A percentile compares a stretch with the other conserved stretches of the same genome.
Evolutionary conservation across 2,113 vertebrate species (phyloP).

Genomic region (Cyphomyrus discorhynchus): DNA sequence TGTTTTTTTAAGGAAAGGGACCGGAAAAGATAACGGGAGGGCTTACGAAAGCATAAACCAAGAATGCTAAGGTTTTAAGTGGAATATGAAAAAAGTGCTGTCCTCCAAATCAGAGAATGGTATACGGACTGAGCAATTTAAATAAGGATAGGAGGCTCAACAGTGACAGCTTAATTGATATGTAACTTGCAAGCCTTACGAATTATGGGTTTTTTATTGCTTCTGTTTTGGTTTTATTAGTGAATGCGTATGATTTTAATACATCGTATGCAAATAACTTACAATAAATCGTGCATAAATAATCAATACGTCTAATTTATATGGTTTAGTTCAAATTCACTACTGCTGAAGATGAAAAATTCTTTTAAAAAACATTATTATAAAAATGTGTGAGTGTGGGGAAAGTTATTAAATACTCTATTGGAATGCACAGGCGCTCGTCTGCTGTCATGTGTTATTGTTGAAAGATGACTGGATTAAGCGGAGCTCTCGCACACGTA

Average conservation of each 20-base stretch:
- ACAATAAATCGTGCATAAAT: background rate
- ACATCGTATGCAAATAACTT: background rate
- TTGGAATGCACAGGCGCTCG: background rate
- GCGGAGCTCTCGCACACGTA: background rate
- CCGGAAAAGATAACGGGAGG: background rate
- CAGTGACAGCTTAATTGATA: background rate
- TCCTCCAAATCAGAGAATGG: background rate
- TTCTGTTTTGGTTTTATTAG: background rate
- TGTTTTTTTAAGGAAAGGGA: background rate
- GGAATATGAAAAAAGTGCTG: background rate
- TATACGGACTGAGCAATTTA: background rate
- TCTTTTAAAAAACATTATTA: background rate
- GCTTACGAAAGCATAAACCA: background rate
- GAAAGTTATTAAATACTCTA: slow-evolving; percentile 2
- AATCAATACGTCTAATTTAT: background rate
- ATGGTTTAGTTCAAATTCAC: background rate
- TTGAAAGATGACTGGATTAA: background rate
- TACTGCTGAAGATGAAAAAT: background rate
- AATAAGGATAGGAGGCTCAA: background rate
- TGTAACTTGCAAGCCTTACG: background rate
- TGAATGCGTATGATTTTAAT: background rate
- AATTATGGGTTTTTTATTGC: background rate
- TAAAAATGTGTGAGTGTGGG: background rate
- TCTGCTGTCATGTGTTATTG: background rate
- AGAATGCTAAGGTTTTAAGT: background rate